Evolutionary conservation across 2,797 vertebrate species (phyloP), one percentile per base, ranked within the genome.

Genomic region (Manis javanica): DNA sequence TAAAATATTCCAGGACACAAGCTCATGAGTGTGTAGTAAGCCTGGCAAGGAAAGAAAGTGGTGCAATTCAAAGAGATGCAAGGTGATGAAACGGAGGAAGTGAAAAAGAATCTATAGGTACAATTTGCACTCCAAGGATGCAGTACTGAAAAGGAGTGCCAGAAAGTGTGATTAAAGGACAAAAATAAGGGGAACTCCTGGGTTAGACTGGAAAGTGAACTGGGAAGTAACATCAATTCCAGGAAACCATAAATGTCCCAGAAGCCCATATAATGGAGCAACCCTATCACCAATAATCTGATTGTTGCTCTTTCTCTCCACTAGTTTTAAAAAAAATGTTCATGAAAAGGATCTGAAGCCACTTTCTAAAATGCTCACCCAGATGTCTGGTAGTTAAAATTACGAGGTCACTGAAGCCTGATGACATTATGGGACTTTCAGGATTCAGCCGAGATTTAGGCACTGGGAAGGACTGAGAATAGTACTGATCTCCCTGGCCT

Each of bases 1-100:
- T 90, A 16, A 74, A 42, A 61, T 16, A 89, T 86, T 64, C 16
- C 29, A 92, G 15, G 10, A 49, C 4, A 53, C 51, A 10, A 4
- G 2, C 6, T 12, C 11, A 49, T 10, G 39, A 16, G 12, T 0
- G 15, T 46, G 1, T 7, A 51, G 0, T 57, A 7, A 74, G 19
- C 8, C 4, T 75, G 14, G 18, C 31, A 68, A 42, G 3, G 1
- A 31, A 26, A 26, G 49, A 7, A 34, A n/a, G 2, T 26, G 8
- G 1, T 66, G 87, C 9, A 46, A 78, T 74, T 49, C 14, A 57
- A 42, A 5, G 26, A 59, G 3, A 51, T 7, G 15, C 6, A 68
- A 49, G 8, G 13, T 37, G 2, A 0, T 64, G 24, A 66, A 93
- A 24, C 0, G 55, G 15, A 61, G 15, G 21, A 24, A 23, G 3